phyloP scores from a whole-genome alignment of 92 coral and sea anemone species.

The Zoanthus sociatus region DNA sequence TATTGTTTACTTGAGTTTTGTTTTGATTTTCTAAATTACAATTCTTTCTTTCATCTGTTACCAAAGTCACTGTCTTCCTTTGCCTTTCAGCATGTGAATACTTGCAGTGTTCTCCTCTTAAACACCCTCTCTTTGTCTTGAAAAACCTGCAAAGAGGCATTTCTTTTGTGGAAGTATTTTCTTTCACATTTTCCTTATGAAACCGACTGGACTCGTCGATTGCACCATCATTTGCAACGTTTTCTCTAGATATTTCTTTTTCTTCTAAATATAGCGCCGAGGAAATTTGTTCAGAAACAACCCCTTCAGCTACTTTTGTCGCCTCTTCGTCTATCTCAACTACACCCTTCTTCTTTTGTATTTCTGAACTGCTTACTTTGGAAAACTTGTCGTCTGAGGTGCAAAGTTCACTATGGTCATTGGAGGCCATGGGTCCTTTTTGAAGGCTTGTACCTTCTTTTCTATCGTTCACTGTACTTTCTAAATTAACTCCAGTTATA shows the following conservation, averaged over 20 bases:
- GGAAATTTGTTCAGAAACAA: background rate
- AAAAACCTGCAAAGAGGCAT: slow-evolving; percentile 52
- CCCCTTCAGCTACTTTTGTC: background rate
- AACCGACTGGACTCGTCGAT: background rate
- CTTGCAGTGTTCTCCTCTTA: slow-evolving; percentile 55
- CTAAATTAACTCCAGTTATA: background rate
- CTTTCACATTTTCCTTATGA: background rate
- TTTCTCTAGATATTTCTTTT: background rate
- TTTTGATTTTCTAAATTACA: background rate
- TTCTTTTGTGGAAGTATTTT: background rate
- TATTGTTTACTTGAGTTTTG: background rate
- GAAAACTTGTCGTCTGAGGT: background rate
- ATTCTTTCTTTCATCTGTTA: background rate
- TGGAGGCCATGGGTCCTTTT: background rate
- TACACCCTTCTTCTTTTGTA: background rate
- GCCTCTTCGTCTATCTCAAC: background rate
- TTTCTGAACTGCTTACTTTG: background rate
- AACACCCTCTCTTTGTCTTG: slow-evolving; percentile 44
- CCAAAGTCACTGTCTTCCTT: background rate
- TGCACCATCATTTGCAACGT: slow-evolving; percentile 19
- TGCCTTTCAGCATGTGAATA: slow-evolving; percentile 39
- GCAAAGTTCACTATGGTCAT: background rate
- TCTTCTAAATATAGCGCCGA: background rate
- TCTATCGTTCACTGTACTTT: background rate
- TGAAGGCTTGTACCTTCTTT: background rate